Evolutionary conservation across 2,113 vertebrate species (phyloP), one percentile per base, ranked within the genome.

Genomic region (Cinclus mexicanus): DNA sequence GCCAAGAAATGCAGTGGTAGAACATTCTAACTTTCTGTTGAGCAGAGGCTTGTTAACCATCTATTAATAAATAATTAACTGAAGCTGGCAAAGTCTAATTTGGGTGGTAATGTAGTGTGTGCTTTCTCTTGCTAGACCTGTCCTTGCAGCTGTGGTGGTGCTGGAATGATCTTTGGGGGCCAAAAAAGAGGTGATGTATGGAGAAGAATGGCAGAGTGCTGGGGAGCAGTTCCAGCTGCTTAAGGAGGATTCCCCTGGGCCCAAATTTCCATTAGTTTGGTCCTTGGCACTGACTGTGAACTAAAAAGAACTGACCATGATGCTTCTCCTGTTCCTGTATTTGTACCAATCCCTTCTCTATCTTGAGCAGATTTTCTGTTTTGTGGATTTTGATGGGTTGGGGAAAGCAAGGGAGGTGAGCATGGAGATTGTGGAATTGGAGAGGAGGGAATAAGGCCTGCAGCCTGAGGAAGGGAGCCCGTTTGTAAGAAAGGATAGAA

Each of bases 1-100:
- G 95, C 95, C 97, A 95, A 93, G 94, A 97, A 89, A 79, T 83
- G 63, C 79, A 52, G 9, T 68, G 52, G 83, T 61, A 61, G 96
- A 95, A 86, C 67, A 15, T 70, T 82, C 47, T 41, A 4, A 26
- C 85, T 93, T 46, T 24, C 42, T 87, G 71, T 57, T 80, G 72
- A 67, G 64, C 63, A 46, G 53, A 71, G 47, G 26, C 41, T 82
- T 44, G 22, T 68, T 75, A 76, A 52, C 57, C n/a, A 44, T 24
- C 44, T 82, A 44, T 92, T 87, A 70, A 77, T 69, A 93, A 95
- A 65, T 47, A 65, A 74, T 63, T 59, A 75, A 65, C 75, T 89
- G 31, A 52, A 89, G 50, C 10, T 52, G 31, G 22, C 24, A 64
- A 61, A 37, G 72, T 55, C 53, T 60, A 1, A 37, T 83, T 56